Conservation (phyloP, 2,113 vertebrate species). For the Paralichthys olivaceus region DNA sequence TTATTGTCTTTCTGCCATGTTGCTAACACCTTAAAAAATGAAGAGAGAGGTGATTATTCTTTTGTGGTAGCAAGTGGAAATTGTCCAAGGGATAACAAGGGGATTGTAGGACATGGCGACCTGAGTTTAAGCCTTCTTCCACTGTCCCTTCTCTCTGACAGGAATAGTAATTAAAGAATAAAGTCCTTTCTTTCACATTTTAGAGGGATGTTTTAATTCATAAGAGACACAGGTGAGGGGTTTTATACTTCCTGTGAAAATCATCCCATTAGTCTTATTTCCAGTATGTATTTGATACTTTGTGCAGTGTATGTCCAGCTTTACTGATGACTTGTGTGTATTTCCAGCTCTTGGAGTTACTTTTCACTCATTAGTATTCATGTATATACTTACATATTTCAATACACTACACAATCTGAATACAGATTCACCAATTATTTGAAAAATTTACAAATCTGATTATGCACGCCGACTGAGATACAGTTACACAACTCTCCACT, state of each 20-base stretch:
- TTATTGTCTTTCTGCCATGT: conserved; percentile 24
- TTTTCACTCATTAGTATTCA: background rate
- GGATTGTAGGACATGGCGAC: conserved; percentile 20
- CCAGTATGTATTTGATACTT: background rate
- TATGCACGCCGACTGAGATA: background rate
- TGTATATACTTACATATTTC: background rate
- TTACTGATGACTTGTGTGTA: too few species aligned
- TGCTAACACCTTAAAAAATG: conserved; percentile 5
- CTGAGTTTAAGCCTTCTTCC: background rate
- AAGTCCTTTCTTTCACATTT: background rate
- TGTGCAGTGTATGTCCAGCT: background rate
- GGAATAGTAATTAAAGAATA: background rate
- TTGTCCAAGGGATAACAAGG: background rate
- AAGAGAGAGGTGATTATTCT: conserved; percentile 5
- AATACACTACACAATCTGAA: background rate
- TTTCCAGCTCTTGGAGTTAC: too few species aligned
- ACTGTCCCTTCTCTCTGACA: background rate
- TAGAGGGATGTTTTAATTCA: background rate
- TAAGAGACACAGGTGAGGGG: background rate
- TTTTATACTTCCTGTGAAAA: background rate
- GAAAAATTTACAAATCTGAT: background rate
- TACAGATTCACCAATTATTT: background rate
- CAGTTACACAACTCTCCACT: background rate
- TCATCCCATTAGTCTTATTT: background rate
- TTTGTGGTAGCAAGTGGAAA: background rate